A percentile compares a stretch with the other conserved stretches of the same genome.
phyloP scores from a whole-genome alignment of 2,888 invertebrate genomes.

The Piscicola geometra region DNA sequence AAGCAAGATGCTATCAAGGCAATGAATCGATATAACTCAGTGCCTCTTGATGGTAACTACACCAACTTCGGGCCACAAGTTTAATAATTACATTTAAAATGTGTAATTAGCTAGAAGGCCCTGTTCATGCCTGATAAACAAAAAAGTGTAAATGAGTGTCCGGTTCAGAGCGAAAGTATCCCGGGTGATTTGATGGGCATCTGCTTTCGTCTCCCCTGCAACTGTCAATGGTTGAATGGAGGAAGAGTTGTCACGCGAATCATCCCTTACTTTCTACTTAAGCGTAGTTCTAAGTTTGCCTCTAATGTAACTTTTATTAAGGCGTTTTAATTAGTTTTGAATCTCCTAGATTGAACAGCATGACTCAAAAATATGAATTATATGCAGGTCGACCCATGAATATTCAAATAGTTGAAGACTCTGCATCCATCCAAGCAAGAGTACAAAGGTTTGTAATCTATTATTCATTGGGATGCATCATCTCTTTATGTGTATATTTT shows the following conservation, averaged over 20 bases:
- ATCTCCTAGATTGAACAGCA: too few species aligned
- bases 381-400: conserved; percentile 29
- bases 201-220: not conserved
- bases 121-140: too few species aligned
- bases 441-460: conserved; percentile 9
- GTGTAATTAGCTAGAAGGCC: not conserved
- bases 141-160: not conserved
- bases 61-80: conserved; percentile 1
- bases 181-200: conserved; percentile 2
- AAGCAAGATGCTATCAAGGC: conserved; percentile 80
- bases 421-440: conserved; percentile 6
- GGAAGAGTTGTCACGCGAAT: conserved; percentile 1
- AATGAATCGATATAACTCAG: conserved; percentile 94
- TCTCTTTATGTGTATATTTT: not conserved
- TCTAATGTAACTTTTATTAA: not conserved
- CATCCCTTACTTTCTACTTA: not conserved
- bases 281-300: not conserved
- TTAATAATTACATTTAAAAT: not conserved
- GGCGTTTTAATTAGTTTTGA: not conserved
- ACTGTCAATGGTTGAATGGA: conserved; percentile 6
- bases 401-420: conserved; percentile 29
- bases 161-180: conserved; percentile 13
- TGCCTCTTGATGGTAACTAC: conserved; percentile 78
- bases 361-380: not conserved
- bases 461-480: too few species aligned